phyloP scores from a whole-genome alignment of 2,888 invertebrate species.

The Andrena praecox region DNA sequence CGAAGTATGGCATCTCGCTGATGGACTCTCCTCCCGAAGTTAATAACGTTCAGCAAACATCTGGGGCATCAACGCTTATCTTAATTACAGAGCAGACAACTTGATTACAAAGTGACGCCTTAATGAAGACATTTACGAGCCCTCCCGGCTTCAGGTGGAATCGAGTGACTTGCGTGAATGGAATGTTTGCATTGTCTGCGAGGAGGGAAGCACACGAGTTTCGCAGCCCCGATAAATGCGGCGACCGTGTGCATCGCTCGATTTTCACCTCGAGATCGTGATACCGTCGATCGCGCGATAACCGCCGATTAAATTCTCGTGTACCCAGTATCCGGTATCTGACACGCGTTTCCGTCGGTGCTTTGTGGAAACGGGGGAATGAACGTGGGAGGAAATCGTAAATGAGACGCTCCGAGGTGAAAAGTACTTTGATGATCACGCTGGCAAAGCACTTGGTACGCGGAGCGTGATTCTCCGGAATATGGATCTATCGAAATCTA shows the following conservation, averaged over 20 bases:
- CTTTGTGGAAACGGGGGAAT: no score
- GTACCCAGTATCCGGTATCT: slow-evolving; percentile 1
- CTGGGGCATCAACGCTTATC: slow-evolving; percentile 57
- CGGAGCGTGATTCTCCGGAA: no score
- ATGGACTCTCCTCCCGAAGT: slow-evolving; percentile 55
- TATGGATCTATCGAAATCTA: no score
- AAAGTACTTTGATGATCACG: not conserved
- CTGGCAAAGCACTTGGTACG: not conserved
- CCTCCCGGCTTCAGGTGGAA: slow-evolving; percentile 42
- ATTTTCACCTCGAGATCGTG: slow-evolving; percentile 31
- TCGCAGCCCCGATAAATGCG: slow-evolving; percentile 36
- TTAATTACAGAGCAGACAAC: slow-evolving; percentile 69
- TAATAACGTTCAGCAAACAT: slow-evolving; percentile 69
- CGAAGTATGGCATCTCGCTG: slow-evolving; percentile 46
- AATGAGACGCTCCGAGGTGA: not conserved
- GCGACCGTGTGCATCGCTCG: not conserved
- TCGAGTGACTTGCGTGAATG: slow-evolving; percentile 62
- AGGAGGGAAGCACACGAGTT: slow-evolving; percentile 31
- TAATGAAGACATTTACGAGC: slow-evolving; percentile 68
- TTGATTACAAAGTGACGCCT: slow-evolving; percentile 69
- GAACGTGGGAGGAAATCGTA: not conserved
- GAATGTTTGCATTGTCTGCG: slow-evolving; percentile 55
- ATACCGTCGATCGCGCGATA: slow-evolving; percentile 9
- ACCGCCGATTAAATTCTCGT: slow-evolving; percentile 19
- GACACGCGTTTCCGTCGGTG: slow-evolving; percentile 19